phyloP scores from a whole-genome alignment of 2,113 vertebrate genomes.

The Bubo bubo region DNA sequence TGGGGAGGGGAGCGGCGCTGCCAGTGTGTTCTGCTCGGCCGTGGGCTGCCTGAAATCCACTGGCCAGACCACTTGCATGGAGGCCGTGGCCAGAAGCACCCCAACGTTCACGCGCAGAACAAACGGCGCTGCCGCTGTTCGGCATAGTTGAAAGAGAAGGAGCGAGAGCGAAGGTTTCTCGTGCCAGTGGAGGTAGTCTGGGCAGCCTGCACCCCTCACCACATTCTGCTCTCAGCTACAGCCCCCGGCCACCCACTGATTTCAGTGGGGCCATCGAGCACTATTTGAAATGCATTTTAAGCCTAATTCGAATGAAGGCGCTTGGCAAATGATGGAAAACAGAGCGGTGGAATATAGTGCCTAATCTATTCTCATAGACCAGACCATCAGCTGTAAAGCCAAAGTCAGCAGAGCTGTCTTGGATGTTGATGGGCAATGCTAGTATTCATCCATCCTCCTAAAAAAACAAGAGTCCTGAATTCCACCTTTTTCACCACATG shows the following conservation, averaged over 20 bases:
- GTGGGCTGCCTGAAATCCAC: not conserved
- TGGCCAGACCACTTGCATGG: not conserved
- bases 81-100: not conserved
- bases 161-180: not conserved
- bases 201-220: not conserved
- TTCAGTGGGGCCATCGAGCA: not conserved
- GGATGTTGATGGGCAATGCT: not conserved
- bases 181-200: not conserved
- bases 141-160: not conserved
- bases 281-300: not conserved
- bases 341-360: not conserved
- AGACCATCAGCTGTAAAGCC: not conserved
- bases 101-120: not conserved
- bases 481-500: not conserved
- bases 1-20: not conserved
- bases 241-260: not conserved
- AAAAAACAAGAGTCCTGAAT: not conserved
- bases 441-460: not conserved
- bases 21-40: not conserved
- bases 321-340: not conserved
- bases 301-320: not conserved
- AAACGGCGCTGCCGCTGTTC: not conserved
- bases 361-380: not conserved
- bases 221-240: slow-evolving; percentile 50
- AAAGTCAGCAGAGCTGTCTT: not conserved